Percentiles rank a stretch among this genome's conserved stretches.
phyloP scores from a whole-genome alignment of 23 tunicate species.

The Halocynthia roretzi region DNA sequence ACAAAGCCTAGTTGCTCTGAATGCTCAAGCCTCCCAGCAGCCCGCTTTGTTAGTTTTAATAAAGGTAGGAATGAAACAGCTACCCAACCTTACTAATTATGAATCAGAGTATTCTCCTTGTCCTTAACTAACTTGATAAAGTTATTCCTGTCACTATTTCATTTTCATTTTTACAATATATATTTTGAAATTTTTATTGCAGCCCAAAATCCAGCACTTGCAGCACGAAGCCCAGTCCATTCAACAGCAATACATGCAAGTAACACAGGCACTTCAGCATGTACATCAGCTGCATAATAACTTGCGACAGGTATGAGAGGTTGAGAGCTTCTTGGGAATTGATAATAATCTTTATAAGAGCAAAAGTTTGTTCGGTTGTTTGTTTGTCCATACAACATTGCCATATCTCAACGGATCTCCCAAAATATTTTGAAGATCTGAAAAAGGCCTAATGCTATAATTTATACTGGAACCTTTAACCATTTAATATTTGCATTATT shows the following conservation, averaged over 20 bases:
- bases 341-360: no score
- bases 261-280: constrained; percentile 5
- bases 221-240: constrained; percentile 58
- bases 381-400: no score
- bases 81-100: neutral
- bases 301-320: constrained; percentile 5
- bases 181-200: neutral
- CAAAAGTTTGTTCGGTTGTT: no score
- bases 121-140: neutral
- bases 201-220: constrained; percentile 57
- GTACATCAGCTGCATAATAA: constrained; percentile 16
- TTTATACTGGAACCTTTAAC: neutral
- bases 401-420: no score
- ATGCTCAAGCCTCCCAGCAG: constrained; percentile 73
- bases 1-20: constrained; percentile 34
- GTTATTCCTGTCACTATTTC: no score
- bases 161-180: neutral
- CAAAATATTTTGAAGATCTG: no score
- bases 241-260: constrained; percentile 21
- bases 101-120: neutral
- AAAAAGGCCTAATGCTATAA: no score
- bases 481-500: constrained; percentile 34
- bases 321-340: no score
- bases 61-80: constrained; percentile 14
- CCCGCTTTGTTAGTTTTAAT: constrained; percentile 61